Conservation (phyloP, 2,113 vertebrate species). For the Ahaetulla prasina region DNA sequence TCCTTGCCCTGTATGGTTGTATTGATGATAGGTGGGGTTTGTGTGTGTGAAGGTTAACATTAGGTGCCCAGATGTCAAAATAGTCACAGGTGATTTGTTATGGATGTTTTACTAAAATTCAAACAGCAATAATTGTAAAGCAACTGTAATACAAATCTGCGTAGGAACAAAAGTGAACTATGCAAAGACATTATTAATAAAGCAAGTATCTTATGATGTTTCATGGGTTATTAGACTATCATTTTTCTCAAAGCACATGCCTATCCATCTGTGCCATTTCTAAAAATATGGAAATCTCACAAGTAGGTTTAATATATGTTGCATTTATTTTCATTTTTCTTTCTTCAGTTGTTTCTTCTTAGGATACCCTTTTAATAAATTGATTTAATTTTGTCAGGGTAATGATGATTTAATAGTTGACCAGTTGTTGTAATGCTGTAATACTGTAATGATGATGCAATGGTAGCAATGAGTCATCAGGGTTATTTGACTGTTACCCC, state of each 20-base stretch:
- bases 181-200: background rate
- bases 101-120: background rate
- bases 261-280: background rate
- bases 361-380: background rate
- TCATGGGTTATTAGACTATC: background rate
- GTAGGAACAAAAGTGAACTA: background rate
- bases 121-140: background rate
- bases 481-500: no score
- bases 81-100: background rate
- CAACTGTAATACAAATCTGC: background rate
- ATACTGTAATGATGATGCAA: no score
- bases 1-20: background rate
- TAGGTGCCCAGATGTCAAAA: background rate
- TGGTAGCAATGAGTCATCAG: no score
- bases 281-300: rapidly evolving
- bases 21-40: background rate
- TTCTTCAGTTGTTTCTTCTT: constrained; percentile 4
- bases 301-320: background rate
- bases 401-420: no score
- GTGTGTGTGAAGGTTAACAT: background rate
- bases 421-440: no score
- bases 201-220: background rate
- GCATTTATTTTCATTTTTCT: constrained; percentile 15
- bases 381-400: background rate
- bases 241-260: background rate